These are phyloP conservation scores for Oconnorella tubifera DNA, from an alignment of 2,888 invertebrate genomes.

Conservation along the genomic window DNA sequence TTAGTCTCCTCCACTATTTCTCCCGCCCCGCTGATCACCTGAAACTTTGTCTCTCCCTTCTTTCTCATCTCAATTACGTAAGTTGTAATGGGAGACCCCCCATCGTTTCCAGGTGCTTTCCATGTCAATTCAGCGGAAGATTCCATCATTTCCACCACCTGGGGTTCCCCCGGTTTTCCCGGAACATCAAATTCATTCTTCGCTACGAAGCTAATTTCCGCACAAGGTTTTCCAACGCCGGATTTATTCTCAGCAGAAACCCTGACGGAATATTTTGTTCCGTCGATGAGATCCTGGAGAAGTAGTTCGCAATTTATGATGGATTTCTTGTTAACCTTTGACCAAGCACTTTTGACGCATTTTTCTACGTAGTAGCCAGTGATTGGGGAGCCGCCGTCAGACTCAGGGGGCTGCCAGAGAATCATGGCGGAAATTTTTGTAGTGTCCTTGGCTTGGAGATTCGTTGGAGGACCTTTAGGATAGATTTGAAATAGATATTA, in stretches of 20 bases:
- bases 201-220: conserved; percentile 42
- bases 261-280: conserved; percentile 34
- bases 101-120: conserved; percentile 46
- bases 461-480: conserved; percentile 30
- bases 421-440: conserved; percentile 74
- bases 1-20: conserved; percentile 21
- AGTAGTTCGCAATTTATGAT: conserved; percentile 28
- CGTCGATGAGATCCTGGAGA: conserved; percentile 33
- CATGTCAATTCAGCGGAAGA: conserved; percentile 67
- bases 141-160: conserved; percentile 55
- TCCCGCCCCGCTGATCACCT: background rate
- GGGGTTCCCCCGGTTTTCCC: conserved; percentile 36
- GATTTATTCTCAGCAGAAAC: conserved; percentile 39
- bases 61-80: conserved; percentile 35
- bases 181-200: conserved; percentile 39
- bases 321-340: conserved; percentile 82
- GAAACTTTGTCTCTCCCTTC: conserved; percentile 25
- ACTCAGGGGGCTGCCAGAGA: conserved; percentile 57
- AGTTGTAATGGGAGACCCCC: conserved; percentile 43
- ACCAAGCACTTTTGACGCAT: conserved; percentile 72
- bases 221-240: conserved; percentile 66
- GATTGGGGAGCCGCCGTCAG: conserved; percentile 48
- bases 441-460: conserved; percentile 40
- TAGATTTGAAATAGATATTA: background rate
- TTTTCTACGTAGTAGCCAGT: conserved; percentile 41